These are phyloP conservation scores for Oithona nana DNA, from an alignment of 2,888 invertebrate species.

Conservation along the genomic window DNA sequence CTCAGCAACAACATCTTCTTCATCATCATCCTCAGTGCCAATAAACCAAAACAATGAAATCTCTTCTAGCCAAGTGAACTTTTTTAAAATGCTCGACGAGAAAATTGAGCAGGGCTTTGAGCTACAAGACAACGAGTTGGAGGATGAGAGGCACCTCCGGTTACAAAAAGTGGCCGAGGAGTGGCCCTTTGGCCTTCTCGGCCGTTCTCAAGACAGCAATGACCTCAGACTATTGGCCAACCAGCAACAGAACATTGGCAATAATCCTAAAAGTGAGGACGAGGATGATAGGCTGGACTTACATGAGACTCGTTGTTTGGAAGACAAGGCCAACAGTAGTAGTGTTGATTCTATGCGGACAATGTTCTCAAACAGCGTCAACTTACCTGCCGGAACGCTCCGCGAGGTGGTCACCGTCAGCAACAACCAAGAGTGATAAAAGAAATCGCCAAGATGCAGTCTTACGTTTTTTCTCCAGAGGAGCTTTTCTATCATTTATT, in stretches of 20 bases:
- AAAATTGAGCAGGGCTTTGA: conserved; percentile 44
- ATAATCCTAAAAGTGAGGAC: not conserved
- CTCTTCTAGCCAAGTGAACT: conserved; percentile 72
- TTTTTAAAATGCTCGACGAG: conserved; percentile 79
- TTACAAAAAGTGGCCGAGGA: not conserved
- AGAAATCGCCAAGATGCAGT: too few relatives aligned
- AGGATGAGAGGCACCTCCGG: not conserved
- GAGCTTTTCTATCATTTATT: too few relatives aligned
- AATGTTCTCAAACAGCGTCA: not conserved
- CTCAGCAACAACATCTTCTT: too few relatives aligned
- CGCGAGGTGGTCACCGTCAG: too few relatives aligned
- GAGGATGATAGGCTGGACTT: not conserved
- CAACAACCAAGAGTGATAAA: too few relatives aligned
- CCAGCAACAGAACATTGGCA: not conserved
- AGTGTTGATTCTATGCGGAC: conserved; percentile 1
- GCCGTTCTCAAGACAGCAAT: not conserved
- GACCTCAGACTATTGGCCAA: not conserved
- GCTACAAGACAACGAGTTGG: not conserved
- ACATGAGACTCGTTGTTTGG: not conserved
- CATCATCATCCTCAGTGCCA: too few relatives aligned
- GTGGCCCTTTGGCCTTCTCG: not conserved
- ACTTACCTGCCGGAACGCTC: not conserved
- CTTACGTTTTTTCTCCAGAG: too few relatives aligned
- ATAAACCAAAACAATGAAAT: conserved; percentile 47
- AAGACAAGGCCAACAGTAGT: too few relatives aligned